phyloP scores from a whole-genome alignment of 2,888 invertebrate genomes.

The Sphaeridia pumilis region DNA sequence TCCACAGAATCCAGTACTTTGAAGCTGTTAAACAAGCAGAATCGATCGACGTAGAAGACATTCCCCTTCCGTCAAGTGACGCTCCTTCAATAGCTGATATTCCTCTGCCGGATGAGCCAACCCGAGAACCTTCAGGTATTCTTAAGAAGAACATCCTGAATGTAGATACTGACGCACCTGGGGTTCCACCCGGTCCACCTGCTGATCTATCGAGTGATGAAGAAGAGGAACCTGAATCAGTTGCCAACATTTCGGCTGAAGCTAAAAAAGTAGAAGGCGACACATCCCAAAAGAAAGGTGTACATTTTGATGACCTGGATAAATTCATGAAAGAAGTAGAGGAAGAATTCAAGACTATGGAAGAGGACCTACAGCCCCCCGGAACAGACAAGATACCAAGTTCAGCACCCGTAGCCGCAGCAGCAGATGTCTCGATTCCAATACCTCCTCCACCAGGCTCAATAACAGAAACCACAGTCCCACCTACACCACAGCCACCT shows the following conservation, averaged over 20 bases:
- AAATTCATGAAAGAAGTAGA: slow-evolving; percentile 75
- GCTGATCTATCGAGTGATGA: slow-evolving; percentile 52
- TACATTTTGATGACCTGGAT: slow-evolving; percentile 76
- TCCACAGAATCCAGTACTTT: slow-evolving; percentile 78
- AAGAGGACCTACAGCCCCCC: slow-evolving; percentile 40
- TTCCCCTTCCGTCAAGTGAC: slow-evolving; percentile 63
- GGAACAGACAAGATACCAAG: slow-evolving; percentile 21
- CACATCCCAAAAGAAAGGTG: slow-evolving; percentile 49
- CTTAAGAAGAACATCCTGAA: slow-evolving; percentile 59
- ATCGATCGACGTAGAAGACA: slow-evolving; percentile 85
- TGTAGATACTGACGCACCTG: slow-evolving; percentile 50
- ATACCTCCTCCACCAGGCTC: slow-evolving; percentile 42
- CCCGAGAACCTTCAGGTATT: slow-evolving; percentile 47
- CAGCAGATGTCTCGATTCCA: slow-evolving; percentile 42
- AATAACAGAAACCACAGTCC: slow-evolving; percentile 5
- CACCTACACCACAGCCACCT: slow-evolving; percentile 19
- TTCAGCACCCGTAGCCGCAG: slow-evolving; percentile 17
- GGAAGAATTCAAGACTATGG: slow-evolving; percentile 72
- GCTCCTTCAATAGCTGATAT: slow-evolving; percentile 23
- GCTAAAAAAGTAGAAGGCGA: slow-evolving; percentile 31
- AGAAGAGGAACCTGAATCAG: slow-evolving; percentile 39
- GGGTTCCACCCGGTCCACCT: slow-evolving; percentile 76
- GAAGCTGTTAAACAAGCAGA: slow-evolving; percentile 93
- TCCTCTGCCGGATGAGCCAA: slow-evolving; percentile 43
- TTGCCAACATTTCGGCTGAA: slow-evolving; percentile 37